phyloP scores from a whole-genome alignment of 2,113 vertebrate genomes.

The Scopus umbretta region DNA sequence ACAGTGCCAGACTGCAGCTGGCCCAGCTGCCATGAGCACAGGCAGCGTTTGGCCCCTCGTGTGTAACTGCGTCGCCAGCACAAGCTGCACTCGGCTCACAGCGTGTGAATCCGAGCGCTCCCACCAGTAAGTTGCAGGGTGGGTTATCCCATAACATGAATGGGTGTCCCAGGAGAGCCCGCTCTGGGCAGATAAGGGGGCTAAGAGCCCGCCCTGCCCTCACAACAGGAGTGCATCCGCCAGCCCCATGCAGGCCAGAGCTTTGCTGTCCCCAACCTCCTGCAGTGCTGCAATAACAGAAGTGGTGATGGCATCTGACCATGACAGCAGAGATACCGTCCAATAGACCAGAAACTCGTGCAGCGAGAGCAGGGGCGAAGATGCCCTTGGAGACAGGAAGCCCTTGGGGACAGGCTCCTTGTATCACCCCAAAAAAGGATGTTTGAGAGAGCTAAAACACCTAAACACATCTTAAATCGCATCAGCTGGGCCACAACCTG shows the following conservation, averaged over 20 bases:
- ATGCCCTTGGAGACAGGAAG: neutral
- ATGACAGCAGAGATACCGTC: neutral
- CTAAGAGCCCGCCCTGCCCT: neutral
- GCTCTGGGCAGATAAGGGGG: neutral
- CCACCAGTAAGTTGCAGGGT: neutral
- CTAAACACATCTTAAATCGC: rapidly evolving
- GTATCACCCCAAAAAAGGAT: neutral
- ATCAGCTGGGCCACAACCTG: neutral
- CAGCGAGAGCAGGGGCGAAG: neutral
- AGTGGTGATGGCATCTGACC: rapidly evolving
- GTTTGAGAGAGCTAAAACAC: rapidly evolving
- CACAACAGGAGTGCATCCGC: too few species aligned
- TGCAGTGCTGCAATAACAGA: neutral
- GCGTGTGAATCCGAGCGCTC: neutral
- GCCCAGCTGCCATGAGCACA: neutral
- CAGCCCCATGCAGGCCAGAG: neutral
- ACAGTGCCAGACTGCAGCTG: neutral
- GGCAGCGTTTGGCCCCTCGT: neutral
- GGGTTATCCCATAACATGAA: too few species aligned
- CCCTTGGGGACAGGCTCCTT: rapidly evolving
- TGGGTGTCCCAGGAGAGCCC: neutral
- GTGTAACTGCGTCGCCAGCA: too few species aligned
- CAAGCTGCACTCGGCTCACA: neutral
- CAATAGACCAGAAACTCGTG: rapidly evolving
- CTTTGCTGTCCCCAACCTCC: neutral